These are phyloP conservation scores for Armadillidium nasatum DNA, from an alignment of 1,140 invertebrate genomes.

Conservation along the genomic window DNA sequence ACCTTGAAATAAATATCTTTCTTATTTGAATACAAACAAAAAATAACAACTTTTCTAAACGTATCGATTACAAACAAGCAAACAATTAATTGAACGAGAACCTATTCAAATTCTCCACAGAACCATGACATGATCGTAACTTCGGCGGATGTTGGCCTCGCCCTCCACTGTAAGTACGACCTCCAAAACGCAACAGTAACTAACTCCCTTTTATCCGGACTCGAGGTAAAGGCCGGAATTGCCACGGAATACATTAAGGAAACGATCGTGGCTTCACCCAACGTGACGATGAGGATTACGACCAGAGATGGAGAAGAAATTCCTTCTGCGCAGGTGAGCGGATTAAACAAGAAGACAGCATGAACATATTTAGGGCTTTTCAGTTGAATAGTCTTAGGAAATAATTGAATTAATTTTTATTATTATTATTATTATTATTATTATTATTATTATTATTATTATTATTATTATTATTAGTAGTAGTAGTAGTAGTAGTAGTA, in stretches of 20 bases:
- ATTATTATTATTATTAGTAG: too few species aligned
- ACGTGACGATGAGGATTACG: conserved; percentile 87
- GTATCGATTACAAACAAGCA: too few species aligned
- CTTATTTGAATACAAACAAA: neutral
- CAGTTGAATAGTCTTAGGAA: too few species aligned
- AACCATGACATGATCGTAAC: conserved; percentile 93
- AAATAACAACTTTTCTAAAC: neutral
- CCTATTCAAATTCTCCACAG: conserved; percentile 63
- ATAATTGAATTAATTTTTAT: too few species aligned
- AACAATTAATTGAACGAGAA: too few species aligned
- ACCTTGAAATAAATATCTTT: too few species aligned
- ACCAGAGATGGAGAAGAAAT: conserved; percentile 49
- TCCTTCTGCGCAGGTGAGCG: conserved; percentile 49
- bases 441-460: too few species aligned
- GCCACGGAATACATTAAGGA: conserved; percentile 53
- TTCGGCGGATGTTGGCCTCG: conserved; percentile 83
- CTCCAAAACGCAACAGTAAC: conserved; percentile 87
- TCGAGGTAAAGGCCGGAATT: conserved; percentile 80
- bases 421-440: too few species aligned
- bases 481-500: too few species aligned
- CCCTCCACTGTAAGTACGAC: conserved; percentile 88
- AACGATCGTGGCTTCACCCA: conserved; percentile 77
- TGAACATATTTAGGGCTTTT: too few species aligned
- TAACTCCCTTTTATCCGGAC: conserved; percentile 64
- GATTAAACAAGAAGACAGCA: too few species aligned